Evolutionary conservation across 2,888 invertebrate genomes (phyloP).

Genomic region (Amphipyra tragopoginis): DNA sequence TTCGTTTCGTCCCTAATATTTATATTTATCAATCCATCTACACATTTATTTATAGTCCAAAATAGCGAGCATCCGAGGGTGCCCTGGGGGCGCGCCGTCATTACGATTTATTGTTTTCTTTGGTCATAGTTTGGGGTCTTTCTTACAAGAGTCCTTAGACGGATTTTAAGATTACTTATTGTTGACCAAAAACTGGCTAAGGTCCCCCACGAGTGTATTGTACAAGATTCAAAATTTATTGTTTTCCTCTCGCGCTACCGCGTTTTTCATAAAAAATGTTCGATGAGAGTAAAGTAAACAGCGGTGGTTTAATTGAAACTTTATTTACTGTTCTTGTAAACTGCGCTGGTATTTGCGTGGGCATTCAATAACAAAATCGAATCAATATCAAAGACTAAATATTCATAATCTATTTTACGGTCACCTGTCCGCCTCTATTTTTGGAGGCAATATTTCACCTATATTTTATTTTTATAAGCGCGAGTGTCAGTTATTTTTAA

Average conservation of each 20-base stretch:
- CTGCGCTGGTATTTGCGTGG: slow-evolving; percentile 17
- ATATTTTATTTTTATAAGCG: slow-evolving; percentile 71
- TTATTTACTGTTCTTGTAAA: slow-evolving; percentile 34
- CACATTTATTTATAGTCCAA: slow-evolving; percentile 89
- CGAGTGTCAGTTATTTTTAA: slow-evolving; percentile 71
- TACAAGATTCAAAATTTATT: slow-evolving; percentile 54
- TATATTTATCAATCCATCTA: slow-evolving; percentile 90
- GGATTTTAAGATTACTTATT: slow-evolving; percentile 78
- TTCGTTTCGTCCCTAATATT: slow-evolving; percentile 90
- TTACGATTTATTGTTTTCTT: slow-evolving; percentile 89
- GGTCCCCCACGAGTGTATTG: slow-evolving; percentile 66
- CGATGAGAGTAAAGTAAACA: slow-evolving; percentile 35
- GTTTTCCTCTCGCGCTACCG: slow-evolving; percentile 23
- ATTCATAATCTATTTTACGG: slow-evolving; percentile 25
- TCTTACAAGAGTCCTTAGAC: slow-evolving; percentile 74
- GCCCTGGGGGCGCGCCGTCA: slow-evolving; percentile 85
- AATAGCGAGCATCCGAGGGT: slow-evolving; percentile 88
- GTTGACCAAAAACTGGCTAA: slow-evolving; percentile 68
- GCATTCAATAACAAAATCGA: slow-evolving; percentile 16
- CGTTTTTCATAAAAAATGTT: slow-evolving; percentile 49
- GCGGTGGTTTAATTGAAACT: slow-evolving; percentile 31
- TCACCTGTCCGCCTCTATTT: slow-evolving; percentile 32
- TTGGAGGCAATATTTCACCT: slow-evolving; percentile 59
- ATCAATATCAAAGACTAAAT: slow-evolving; percentile 14
- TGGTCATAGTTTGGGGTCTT: slow-evolving; percentile 82